These are phyloP conservation scores for Tokudaia tokunoshimensis DNA, from an alignment of 2,797 vertebrate genomes.

Conservation along the genomic window DNA sequence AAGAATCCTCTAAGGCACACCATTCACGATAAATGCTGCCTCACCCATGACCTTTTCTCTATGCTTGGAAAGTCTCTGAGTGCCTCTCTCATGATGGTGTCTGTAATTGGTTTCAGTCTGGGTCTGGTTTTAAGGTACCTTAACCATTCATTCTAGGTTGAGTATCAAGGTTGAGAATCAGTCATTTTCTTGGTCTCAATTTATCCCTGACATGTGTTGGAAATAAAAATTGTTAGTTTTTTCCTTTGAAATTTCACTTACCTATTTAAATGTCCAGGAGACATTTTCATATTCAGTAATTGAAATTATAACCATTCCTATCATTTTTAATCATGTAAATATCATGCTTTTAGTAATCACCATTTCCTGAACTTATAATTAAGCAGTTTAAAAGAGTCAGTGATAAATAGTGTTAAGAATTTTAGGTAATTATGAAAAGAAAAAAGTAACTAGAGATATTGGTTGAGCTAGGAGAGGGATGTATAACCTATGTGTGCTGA, in stretches of 20 bases:
- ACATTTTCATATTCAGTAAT: not conserved
- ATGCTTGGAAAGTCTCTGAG: not conserved
- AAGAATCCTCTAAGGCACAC: conserved; percentile 6
- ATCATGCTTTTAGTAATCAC: not conserved
- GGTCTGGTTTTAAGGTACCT: not conserved
- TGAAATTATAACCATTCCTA: not conserved
- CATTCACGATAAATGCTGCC: not conserved
- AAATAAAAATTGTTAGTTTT: not conserved
- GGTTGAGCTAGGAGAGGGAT: not conserved
- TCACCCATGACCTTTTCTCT: not conserved
- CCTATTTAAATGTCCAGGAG: not conserved
- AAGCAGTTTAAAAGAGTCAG: not conserved
- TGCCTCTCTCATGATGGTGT: not conserved
- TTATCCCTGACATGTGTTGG: not conserved
- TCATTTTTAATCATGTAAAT: not conserved
- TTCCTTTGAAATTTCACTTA: not conserved
- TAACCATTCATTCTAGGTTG: not conserved
- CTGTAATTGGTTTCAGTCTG: conserved; percentile 17
- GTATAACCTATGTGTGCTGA: no score
- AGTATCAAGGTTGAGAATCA: not conserved
- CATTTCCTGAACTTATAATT: not conserved
- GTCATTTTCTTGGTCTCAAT: not conserved
- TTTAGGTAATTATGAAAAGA: not conserved
- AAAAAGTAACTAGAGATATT: not conserved
- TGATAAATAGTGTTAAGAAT: not conserved